Conservation (phyloP, 2,113 vertebrate species). For the Opisthocomus hoazin region DNA sequence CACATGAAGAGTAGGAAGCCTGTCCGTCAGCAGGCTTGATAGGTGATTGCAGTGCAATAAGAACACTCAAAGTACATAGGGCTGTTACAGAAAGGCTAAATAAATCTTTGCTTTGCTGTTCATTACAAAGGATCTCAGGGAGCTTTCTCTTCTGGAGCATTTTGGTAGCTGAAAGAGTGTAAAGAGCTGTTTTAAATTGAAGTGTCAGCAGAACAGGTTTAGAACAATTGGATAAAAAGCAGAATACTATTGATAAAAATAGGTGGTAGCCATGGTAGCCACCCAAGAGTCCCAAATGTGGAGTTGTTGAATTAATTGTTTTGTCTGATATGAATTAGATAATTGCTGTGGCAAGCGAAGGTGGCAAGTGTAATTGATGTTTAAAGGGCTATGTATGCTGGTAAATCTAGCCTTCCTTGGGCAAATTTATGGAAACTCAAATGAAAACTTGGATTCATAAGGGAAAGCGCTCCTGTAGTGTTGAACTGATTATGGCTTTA, state of each 20-base stretch:
- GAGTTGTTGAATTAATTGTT: background rate
- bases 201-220: constrained; percentile 12
- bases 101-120: constrained; percentile 42
- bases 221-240: constrained; percentile 5
- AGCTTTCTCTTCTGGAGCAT: background rate
- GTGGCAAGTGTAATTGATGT: background rate
- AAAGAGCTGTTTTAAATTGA: background rate
- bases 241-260: constrained; percentile 6
- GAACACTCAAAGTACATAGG: background rate
- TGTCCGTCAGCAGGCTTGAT: background rate
- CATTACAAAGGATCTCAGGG: background rate
- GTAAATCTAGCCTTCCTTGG: background rate
- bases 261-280: constrained; percentile 37
- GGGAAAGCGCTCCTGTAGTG: background rate
- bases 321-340: background rate
- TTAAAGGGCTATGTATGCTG: background rate
- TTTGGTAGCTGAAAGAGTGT: background rate
- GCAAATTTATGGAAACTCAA: background rate
- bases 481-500: background rate
- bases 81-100: background rate
- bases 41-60: background rate
- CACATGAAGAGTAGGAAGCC: background rate
- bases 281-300: background rate
- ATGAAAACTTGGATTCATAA: background rate
- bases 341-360: background rate